Percentiles rank a stretch among this genome's conserved stretches.
Evolutionary conservation across 2,888 invertebrate species (phyloP).

Genomic region (Candidula unifasciata): DNA sequence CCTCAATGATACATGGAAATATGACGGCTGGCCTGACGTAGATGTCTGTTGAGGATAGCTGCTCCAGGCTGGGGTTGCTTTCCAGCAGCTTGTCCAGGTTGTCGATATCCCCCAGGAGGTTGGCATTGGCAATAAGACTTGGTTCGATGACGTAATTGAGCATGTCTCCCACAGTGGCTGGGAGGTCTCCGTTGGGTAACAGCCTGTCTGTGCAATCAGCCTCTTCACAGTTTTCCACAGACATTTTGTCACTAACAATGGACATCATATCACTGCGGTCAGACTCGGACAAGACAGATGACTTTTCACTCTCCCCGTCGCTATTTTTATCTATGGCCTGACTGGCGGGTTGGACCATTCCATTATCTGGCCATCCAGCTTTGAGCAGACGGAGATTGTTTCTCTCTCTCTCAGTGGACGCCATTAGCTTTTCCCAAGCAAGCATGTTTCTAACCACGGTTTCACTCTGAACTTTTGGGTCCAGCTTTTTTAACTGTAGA

Average conservation of each 20-base stretch:
- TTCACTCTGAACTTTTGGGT: constrained; percentile 37
- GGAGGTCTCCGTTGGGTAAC: constrained; percentile 25
- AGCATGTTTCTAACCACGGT: constrained; percentile 30
- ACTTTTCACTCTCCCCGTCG: constrained; percentile 38
- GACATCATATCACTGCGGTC: constrained; percentile 41
- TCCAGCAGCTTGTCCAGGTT: constrained; percentile 15
- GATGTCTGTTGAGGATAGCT: neutral
- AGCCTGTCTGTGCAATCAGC: constrained; percentile 27
- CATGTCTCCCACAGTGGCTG: constrained; percentile 34
- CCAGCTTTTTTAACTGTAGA: constrained; percentile 29
- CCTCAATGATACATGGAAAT: constrained; percentile 41
- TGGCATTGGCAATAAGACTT: constrained; percentile 34
- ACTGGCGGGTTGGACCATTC: neutral
- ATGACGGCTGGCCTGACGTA: constrained; percentile 19
- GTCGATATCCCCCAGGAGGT: constrained; percentile 11
- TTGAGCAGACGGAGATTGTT: constrained; percentile 31
- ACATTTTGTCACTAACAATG: constrained; percentile 33
- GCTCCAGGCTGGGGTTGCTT: neutral
- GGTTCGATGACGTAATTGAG: constrained; percentile 38
- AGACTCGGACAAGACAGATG: constrained; percentile 39
- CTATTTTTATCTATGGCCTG: neutral
- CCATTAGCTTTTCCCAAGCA: constrained; percentile 36
- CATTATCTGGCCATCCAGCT: constrained; percentile 33
- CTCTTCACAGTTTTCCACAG: constrained; percentile 36
- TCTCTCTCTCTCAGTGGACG: constrained; percentile 29